Conservation (phyloP, 2,113 vertebrate species). For the Psilopogon haemacephalus region DNA sequence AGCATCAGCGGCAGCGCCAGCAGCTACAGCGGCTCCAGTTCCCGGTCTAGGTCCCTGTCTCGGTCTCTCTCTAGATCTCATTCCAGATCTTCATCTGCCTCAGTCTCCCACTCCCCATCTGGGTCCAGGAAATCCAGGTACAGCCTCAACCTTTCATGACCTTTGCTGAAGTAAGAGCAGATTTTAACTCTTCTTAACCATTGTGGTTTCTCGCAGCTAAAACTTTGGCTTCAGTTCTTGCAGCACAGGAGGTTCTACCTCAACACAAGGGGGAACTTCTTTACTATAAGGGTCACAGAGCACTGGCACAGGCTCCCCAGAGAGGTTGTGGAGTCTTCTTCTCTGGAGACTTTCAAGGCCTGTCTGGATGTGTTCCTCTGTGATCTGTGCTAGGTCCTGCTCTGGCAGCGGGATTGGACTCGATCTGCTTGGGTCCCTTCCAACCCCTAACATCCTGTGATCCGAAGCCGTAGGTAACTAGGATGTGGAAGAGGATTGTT, state of each 20-base stretch:
- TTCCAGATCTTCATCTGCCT: slow-evolving; percentile 78
- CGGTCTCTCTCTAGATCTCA: slow-evolving; percentile 59
- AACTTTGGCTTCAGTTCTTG: not conserved
- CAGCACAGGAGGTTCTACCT: no score
- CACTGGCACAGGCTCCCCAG: no score
- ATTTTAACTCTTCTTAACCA: accelerated
- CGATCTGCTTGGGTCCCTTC: no score
- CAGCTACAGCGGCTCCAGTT: slow-evolving; percentile 94
- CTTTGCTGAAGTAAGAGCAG: not conserved
- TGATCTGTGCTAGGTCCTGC: no score
- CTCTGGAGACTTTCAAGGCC: no score
- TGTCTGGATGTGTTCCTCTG: no score
- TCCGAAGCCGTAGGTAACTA: not conserved
- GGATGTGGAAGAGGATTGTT: not conserved
- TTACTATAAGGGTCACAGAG: no score
- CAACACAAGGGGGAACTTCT: no score
- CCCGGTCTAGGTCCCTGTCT: slow-evolving; percentile 83
- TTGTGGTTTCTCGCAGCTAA: not conserved
- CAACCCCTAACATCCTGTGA: no score
- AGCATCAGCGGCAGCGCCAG: slow-evolving; percentile 89
- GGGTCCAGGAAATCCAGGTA: slow-evolving; percentile 90
- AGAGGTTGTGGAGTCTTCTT: no score
- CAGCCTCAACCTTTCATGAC: not conserved
- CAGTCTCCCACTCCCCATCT: slow-evolving; percentile 80
- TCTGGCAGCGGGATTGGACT: no score